Conservation (phyloP, 2,888 invertebrate genomes). For the Drosophila paranaensis region DNA sequence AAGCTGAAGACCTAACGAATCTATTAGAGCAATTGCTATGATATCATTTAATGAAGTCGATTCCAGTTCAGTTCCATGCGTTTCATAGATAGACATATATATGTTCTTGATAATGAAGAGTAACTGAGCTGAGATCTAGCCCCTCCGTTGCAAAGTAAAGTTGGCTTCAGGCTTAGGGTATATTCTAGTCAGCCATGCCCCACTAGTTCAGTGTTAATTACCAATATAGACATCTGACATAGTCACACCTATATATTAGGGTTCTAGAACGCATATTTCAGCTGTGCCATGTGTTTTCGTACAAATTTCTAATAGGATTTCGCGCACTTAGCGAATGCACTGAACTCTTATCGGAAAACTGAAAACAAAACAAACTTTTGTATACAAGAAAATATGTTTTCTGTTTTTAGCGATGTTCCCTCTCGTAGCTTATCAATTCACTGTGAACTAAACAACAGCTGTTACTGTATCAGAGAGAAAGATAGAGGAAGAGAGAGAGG, state of each 20-base stretch:
- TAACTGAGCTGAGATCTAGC: too few species aligned
- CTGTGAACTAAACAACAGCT: neutral
- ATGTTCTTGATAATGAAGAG: too few species aligned
- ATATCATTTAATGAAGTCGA: slow-evolving; percentile 17
- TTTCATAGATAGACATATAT: too few species aligned
- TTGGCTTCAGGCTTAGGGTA: neutral
- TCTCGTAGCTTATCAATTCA: neutral
- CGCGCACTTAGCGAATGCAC: slow-evolving; percentile 1
- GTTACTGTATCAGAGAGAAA: neutral
- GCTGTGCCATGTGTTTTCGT: slow-evolving; percentile 1
- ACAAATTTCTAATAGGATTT: neutral
- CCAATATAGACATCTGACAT: neutral
- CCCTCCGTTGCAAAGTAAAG: too few species aligned
- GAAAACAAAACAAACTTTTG: neutral
- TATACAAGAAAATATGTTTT: neutral
- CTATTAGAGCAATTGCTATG: slow-evolving; percentile 41
- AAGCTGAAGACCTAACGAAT: slow-evolving; percentile 20
- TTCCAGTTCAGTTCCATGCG: neutral
- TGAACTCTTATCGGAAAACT: neutral
- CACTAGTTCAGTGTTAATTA: neutral
- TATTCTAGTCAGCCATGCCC: neutral
- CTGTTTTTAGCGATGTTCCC: neutral
- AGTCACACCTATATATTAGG: too few species aligned
- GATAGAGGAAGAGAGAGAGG: neutral
- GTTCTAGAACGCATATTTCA: neutral